phyloP scores from a whole-genome alignment of 2,888 invertebrate species.

The Perdita meconis region DNA sequence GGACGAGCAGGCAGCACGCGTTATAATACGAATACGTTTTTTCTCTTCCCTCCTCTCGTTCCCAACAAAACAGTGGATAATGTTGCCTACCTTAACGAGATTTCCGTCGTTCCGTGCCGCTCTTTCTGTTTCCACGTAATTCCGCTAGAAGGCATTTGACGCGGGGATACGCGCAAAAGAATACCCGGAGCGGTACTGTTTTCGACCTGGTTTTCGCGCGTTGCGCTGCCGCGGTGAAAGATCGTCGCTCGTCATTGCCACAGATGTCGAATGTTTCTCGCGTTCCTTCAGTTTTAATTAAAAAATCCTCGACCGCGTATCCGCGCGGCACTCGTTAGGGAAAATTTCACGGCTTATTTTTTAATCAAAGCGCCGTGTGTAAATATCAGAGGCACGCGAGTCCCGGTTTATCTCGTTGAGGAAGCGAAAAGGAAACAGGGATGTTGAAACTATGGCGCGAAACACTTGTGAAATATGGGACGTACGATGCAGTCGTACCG shows the following conservation, averaged over 20 bases:
- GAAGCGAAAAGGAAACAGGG: neutral
- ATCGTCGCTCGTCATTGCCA: conserved; percentile 44
- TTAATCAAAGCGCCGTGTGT: conserved; percentile 43
- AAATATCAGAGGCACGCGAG: conserved; percentile 28
- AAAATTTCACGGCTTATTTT: conserved; percentile 50
- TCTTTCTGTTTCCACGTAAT: conserved; percentile 35
- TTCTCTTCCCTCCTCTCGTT: conserved; percentile 14
- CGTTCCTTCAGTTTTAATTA: conserved; percentile 51
- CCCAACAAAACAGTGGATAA: conserved; percentile 68
- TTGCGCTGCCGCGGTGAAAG: conserved; percentile 34
- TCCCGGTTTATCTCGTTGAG: conserved; percentile 20
- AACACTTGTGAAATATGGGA: conserved; percentile 36
- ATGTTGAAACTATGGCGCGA: conserved; percentile 22
- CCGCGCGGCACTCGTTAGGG: conserved; percentile 40
- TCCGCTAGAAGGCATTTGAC: conserved; percentile 25
- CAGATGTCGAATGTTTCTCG: conserved; percentile 46
- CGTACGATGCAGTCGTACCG: conserved; percentile 10
- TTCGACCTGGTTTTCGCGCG: conserved; percentile 43
- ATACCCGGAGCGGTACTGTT: conserved; percentile 24
- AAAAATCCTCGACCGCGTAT: conserved; percentile 40
- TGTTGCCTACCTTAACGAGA: conserved; percentile 73
- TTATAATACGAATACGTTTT: conserved; percentile 35
- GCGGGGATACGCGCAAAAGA: conserved; percentile 18
- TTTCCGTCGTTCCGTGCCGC: conserved; percentile 39
- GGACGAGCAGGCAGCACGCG: neutral